These are phyloP conservation scores for Psittacus erithacus DNA, from an alignment of 2,113 vertebrate genomes.

Conservation along the genomic window DNA sequence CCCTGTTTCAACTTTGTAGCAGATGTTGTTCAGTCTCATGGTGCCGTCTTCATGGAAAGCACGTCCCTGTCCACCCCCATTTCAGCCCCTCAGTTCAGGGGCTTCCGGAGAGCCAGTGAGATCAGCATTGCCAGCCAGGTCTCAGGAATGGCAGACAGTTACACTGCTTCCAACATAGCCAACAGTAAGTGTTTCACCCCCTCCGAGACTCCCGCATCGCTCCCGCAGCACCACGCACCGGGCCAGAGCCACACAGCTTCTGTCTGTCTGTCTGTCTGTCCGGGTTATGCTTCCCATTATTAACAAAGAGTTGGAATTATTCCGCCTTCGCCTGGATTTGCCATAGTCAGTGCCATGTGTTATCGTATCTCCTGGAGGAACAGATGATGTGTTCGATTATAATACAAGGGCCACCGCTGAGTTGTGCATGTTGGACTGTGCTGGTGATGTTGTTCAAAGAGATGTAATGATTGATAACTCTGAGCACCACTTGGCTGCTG, in stretches of 20 bases:
- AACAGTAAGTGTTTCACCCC: constrained; percentile 88
- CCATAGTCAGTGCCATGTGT: accelerated
- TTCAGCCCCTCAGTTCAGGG: constrained; percentile 84
- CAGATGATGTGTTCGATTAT: neutral
- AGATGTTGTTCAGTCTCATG: constrained; percentile 95
- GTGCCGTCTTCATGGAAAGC: constrained; percentile 91
- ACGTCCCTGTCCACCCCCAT: constrained; percentile 89
- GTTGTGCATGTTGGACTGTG: neutral
- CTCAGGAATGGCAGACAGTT: constrained; percentile 97
- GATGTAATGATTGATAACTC: neutral
- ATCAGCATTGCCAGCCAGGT: constrained; percentile 98
- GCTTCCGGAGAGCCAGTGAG: constrained; percentile 93
- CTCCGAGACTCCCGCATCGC: neutral
- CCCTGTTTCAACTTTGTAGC: constrained; percentile 91
- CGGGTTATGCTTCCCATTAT: neutral
- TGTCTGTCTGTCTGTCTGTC: constrained; percentile 10
- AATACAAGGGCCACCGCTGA: neutral
- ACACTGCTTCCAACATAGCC: constrained; percentile 93
- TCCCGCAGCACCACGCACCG: neutral
- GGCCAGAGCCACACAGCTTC: neutral
- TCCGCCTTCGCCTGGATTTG: accelerated
- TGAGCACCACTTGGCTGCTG: neutral
- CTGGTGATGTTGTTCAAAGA: neutral
- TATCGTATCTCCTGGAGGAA: neutral
- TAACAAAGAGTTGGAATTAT: neutral